A percentile compares a stretch with the other conserved stretches of the same genome.
Conservation (phyloP, 2,888 invertebrate genomes). For the Agrotis clavis region DNA sequence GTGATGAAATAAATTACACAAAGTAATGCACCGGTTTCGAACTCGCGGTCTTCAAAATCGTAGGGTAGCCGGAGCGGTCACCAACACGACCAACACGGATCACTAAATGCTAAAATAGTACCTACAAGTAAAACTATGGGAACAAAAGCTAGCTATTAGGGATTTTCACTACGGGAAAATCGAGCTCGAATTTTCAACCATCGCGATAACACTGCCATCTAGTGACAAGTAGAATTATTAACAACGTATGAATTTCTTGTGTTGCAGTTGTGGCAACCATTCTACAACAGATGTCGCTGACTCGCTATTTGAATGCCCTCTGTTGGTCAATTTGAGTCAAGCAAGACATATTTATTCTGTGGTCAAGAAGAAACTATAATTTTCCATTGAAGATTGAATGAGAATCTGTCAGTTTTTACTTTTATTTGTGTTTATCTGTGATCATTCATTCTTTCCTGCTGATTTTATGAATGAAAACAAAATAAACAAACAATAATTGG, state of each 20-base stretch:
- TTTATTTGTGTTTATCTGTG: constrained; percentile 7
- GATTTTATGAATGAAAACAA: constrained; percentile 1
- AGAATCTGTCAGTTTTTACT: background rate
- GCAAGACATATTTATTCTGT: no score
- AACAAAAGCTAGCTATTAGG: background rate
- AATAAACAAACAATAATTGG: constrained; percentile 21
- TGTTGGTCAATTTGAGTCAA: constrained; percentile 1
- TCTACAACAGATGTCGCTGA: constrained; percentile 40
- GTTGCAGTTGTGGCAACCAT: background rate
- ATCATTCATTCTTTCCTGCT: constrained; percentile 12
- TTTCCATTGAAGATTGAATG: constrained; percentile 11
- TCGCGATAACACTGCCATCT: constrained; percentile 32
- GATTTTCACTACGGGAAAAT: no score
- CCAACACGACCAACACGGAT: no score
- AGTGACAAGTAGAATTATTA: constrained; percentile 20
- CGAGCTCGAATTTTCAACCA: background rate
- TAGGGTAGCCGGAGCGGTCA: no score
- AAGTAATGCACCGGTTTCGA: no score
- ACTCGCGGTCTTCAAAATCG: no score
- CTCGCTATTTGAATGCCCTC: constrained; percentile 10
- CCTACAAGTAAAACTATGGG: background rate
- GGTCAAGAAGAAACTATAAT: constrained; percentile 2
- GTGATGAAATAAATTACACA: no score
- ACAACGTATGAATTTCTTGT: background rate
- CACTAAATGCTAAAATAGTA: background rate